phyloP scores from a whole-genome alignment of 2,797 vertebrate species.

The Syngnathus acus region DNA sequence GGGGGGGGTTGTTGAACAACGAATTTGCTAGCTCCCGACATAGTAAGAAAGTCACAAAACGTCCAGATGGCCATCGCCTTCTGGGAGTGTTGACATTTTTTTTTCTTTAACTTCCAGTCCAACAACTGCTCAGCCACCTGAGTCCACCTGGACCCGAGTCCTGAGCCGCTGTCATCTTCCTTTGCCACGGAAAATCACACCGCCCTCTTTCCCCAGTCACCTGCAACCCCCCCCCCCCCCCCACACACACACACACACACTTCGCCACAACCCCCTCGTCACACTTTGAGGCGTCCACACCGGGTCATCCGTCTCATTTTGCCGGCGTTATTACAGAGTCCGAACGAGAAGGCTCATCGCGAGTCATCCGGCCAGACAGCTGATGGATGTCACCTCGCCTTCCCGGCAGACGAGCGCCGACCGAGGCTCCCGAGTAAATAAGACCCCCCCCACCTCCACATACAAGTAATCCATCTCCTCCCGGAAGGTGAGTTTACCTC shows the following conservation, averaged over 20 bases:
- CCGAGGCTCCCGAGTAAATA: constrained; percentile 51
- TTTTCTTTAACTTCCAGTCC: constrained; percentile 43
- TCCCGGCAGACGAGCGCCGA: constrained; percentile 51
- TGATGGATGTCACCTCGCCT: constrained; percentile 67
- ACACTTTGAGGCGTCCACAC: constrained; percentile 39
- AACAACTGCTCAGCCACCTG: constrained; percentile 30
- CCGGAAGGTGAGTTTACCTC: not conserved
- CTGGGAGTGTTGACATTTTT: constrained; percentile 20
- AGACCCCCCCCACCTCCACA: constrained; percentile 2
- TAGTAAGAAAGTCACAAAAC: not conserved
- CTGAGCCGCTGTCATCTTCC: not conserved
- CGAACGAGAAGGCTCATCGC: constrained; percentile 63
- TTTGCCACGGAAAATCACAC: constrained; percentile 1
- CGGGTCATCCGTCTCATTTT: constrained; percentile 66
- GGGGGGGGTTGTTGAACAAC: not conserved
- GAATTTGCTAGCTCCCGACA: not conserved
- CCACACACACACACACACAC: not conserved
- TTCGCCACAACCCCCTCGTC: not conserved
- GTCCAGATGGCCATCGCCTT: constrained; percentile 53
- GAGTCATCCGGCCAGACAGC: constrained; percentile 49
- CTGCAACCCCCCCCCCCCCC: constrained; percentile 7
- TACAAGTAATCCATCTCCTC: not conserved
- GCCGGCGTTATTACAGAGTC: constrained; percentile 63
- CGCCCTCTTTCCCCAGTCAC: not conserved
- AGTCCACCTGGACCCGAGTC: constrained; percentile 22